A percentile compares a stretch with the other conserved stretches of the same genome.
Evolutionary conservation across 1,140 invertebrate genomes (phyloP).

Genomic region (Piezodorus guildinii): DNA sequence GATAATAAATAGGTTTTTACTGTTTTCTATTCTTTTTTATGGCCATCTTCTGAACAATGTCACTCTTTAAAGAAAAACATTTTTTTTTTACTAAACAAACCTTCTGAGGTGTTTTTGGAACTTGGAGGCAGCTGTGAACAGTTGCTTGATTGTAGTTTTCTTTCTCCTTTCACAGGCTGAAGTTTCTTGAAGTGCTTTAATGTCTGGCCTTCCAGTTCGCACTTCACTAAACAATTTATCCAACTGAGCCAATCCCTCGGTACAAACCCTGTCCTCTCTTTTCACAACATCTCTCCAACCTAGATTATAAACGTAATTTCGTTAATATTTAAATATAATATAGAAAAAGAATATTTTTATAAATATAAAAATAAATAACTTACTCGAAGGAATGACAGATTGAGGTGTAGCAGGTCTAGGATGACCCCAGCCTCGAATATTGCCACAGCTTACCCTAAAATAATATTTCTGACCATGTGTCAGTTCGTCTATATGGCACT

Average conservation of each 20-base stretch:
- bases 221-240: conserved; percentile 64
- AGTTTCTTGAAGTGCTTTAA: conserved; percentile 26
- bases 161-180: conserved; percentile 52
- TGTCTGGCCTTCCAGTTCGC: conserved; percentile 47
- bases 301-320: conserved; percentile 29
- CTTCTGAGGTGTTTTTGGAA: conserved; percentile 86
- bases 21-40: too few relatives aligned
- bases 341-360: too few relatives aligned
- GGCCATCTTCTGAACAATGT: too few relatives aligned
- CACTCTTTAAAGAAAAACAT: too few relatives aligned
- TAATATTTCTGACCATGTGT: conserved; percentile 73
- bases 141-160: conserved; percentile 83
- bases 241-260: conserved; percentile 54
- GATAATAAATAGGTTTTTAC: too few relatives aligned
- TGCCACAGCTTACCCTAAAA: conserved; percentile 73
- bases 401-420: conserved; percentile 59
- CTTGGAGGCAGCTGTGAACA: conserved; percentile 87
- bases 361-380: conserved; percentile 35
- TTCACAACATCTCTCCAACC: conserved; percentile 71
- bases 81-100: too few relatives aligned
- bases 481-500: conserved; percentile 46
- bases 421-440: conserved; percentile 82
- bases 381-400: conserved; percentile 80
- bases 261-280: conserved; percentile 47
- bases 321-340: background rate